Conservation (phyloP, 53 echinoderm and acorn worm species). For the Echinarachnius parma region DNA sequence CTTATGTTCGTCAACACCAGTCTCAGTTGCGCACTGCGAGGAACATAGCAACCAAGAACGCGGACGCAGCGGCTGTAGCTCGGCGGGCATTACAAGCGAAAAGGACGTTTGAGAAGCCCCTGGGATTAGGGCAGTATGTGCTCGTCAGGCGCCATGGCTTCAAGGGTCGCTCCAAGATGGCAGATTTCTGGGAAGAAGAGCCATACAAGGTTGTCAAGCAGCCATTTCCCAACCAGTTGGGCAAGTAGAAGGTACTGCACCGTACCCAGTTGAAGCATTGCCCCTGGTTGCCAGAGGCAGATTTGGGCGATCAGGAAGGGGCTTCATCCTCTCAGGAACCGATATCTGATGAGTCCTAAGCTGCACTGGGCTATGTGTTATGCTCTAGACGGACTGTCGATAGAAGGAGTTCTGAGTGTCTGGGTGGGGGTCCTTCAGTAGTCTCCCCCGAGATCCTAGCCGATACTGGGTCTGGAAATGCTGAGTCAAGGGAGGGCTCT, state of each 20-base stretch:
- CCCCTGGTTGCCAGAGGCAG: slow-evolving; percentile 18
- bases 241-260: slow-evolving; percentile 19
- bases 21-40: no score
- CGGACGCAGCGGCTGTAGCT: no score
- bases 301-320: background rate
- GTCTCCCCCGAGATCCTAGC: no score
- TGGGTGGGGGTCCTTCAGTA: background rate
- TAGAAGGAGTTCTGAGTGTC: background rate
- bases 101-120: slow-evolving; percentile 16
- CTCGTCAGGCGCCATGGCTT: background rate
- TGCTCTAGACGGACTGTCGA: background rate
- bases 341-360: background rate
- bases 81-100: background rate
- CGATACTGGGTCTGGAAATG: no score
- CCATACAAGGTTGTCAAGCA: slow-evolving; percentile 8
- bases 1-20: no score
- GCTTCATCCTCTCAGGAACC: background rate
- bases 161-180: slow-evolving; percentile 21
- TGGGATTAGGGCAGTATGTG: slow-evolving; percentile 20
- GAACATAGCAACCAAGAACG: no score
- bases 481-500: background rate
- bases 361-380: background rate
- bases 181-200: slow-evolving; percentile 30
- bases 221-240: slow-evolving; percentile 8
- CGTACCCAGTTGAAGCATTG: slow-evolving; percentile 31